These are phyloP conservation scores for Apeltes quadracus DNA, from an alignment of 2,113 vertebrate genomes.

Conservation along the genomic window DNA sequence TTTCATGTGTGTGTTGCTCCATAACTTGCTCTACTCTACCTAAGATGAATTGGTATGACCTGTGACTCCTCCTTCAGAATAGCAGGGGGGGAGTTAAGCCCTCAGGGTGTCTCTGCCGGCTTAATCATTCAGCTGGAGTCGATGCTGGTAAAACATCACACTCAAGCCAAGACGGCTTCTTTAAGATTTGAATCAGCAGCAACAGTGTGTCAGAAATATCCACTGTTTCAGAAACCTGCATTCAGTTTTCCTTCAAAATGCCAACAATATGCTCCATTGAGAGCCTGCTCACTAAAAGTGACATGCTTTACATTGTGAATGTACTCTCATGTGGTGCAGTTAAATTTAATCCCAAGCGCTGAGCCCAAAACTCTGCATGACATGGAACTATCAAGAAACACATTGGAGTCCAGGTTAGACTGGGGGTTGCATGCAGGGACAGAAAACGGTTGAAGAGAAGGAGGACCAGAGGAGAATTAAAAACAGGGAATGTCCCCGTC, in stretches of 20 bases:
- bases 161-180: background rate
- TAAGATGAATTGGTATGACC: conserved; percentile 57
- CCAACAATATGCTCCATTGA: background rate
- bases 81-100: conserved; percentile 28
- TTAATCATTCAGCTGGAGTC: conserved; percentile 41
- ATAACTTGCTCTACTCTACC: conserved; percentile 39
- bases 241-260: background rate
- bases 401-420: background rate
- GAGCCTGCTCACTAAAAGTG: background rate
- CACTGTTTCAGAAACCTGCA: background rate
- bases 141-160: conserved; percentile 18
- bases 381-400: conserved; percentile 16
- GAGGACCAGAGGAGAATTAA: background rate
- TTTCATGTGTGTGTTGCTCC: conserved; percentile 10
- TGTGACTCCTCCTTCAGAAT: conserved; percentile 41
- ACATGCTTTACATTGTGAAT: conserved; percentile 2
- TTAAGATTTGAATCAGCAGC: conserved; percentile 1
- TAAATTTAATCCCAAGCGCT: conserved; percentile 16
- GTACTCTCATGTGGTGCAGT: conserved; percentile 10
- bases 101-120: conserved; percentile 31
- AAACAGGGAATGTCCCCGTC: conserved; percentile 15
- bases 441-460: conserved; percentile 4
- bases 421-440: background rate
- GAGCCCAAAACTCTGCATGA: conserved; percentile 11
- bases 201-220: conserved; percentile 1